phyloP scores from a whole-genome alignment of 2,797 vertebrate species.

The Gadopsis marmoratus region DNA sequence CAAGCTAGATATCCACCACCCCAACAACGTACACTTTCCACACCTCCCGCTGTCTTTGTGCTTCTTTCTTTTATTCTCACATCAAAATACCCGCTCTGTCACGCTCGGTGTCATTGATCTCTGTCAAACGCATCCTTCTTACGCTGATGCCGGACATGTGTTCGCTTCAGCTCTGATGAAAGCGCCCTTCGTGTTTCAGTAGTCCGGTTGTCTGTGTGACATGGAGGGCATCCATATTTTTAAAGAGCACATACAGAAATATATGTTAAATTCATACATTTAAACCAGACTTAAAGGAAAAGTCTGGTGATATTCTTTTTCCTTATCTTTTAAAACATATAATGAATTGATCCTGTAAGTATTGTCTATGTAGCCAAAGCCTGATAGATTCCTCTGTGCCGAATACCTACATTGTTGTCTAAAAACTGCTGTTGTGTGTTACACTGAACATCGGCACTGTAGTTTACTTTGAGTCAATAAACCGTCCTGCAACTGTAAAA shows the following conservation, averaged over 20 bases:
- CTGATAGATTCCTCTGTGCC: background rate
- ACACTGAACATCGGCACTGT: background rate
- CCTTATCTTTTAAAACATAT: background rate
- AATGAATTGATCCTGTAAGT: background rate
- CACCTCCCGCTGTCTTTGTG: background rate
- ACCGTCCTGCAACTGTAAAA: background rate
- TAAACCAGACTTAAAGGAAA: too few species aligned
- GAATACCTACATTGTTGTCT: background rate
- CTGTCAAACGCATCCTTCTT: conserved; percentile 46
- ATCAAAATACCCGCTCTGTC: conserved; percentile 1
- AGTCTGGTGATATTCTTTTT: background rate
- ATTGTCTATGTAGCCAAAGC: background rate
- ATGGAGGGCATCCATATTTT: background rate
- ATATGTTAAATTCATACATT: background rate
- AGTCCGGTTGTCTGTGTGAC: background rate
- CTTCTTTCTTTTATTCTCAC: conserved; percentile 4
- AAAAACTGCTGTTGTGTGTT: background rate
- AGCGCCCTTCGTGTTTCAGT: conserved; percentile 34
- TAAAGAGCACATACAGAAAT: background rate
- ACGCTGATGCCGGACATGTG: conserved; percentile 30
- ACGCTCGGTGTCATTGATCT: conserved; percentile 33
- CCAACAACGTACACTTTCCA: conserved; percentile 1
- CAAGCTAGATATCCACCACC: conserved; percentile 24
- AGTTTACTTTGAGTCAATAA: background rate
- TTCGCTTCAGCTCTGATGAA: conserved; percentile 32